phyloP scores from a whole-genome alignment of 2,888 invertebrate species.

The Sialis lutaria region DNA sequence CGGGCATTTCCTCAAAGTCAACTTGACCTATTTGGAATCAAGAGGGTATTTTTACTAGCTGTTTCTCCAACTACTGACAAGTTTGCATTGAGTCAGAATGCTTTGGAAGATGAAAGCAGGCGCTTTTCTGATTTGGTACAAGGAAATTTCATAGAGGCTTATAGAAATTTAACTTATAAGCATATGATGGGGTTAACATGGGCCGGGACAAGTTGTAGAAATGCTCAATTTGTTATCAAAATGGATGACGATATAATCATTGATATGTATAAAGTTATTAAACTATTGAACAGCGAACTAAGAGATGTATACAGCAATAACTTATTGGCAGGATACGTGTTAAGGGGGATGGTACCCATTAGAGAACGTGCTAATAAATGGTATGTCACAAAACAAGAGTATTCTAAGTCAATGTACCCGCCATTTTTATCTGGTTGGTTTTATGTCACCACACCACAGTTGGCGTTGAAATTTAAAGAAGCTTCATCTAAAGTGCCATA shows the following conservation, averaged over 20 bases:
- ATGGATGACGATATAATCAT: conserved; percentile 68
- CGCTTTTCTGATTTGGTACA: conserved; percentile 54
- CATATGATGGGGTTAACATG: conserved; percentile 68
- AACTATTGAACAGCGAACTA: conserved; percentile 24
- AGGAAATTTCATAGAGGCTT: conserved; percentile 60
- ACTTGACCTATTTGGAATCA: conserved; percentile 36
- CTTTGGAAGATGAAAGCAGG: conserved; percentile 40
- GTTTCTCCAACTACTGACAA: conserved; percentile 32
- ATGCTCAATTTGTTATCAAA: conserved; percentile 51
- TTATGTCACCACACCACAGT: conserved; percentile 52
- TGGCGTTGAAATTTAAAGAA: conserved; percentile 36
- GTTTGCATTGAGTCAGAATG: conserved; percentile 31
- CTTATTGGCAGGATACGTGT: conserved; percentile 46
- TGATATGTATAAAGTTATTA: conserved; percentile 40
- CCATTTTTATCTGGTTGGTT: conserved; percentile 71
- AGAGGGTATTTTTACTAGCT: conserved; percentile 53
- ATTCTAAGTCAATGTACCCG: conserved; percentile 41
- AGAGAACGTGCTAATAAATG: conserved; percentile 57
- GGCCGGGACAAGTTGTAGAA: conserved; percentile 42
- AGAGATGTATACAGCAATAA: conserved; percentile 15
- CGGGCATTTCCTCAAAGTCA: conserved; percentile 40
- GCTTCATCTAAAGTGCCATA: conserved; percentile 38
- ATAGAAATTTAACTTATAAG: conserved; percentile 65
- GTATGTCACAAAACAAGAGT: conserved; percentile 57
- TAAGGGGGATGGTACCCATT: conserved; percentile 44